Evolutionary conservation across 2,797 vertebrate species (phyloP).

Genomic region (Pangasius sanitwongsei): DNA sequence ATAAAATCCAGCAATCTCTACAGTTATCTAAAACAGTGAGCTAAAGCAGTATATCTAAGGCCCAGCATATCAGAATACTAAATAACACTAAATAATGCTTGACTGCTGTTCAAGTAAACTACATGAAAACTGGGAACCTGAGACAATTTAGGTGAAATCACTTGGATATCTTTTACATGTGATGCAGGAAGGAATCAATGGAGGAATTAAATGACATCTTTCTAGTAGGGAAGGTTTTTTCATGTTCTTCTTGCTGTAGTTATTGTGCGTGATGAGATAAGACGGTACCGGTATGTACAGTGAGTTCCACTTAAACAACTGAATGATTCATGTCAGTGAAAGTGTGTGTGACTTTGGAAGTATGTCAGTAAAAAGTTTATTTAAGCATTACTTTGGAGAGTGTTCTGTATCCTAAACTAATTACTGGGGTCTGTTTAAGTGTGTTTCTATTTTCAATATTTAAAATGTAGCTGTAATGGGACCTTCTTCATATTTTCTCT

Average conservation of each 20-base stretch:
- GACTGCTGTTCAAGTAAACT: neutral
- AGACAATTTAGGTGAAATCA: neutral
- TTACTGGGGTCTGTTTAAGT: neutral
- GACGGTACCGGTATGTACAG: neutral
- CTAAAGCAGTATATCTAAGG: neutral
- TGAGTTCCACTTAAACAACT: conserved; percentile 12
- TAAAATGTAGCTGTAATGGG: neutral
- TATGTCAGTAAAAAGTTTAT: conserved; percentile 8
- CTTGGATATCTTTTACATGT: neutral
- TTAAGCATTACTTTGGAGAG: neutral
- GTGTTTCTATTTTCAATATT: neutral
- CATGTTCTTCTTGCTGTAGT: neutral
- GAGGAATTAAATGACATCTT: neutral
- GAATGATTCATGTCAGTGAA: neutral
- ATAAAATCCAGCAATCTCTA: neutral
- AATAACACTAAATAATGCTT: neutral
- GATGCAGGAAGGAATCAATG: neutral
- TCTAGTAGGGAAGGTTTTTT: neutral
- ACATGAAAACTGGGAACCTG: neutral
- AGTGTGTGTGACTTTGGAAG: neutral
- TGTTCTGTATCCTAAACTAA: neutral
- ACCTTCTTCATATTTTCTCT: neutral
- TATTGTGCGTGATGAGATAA: neutral
- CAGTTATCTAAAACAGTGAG: neutral
- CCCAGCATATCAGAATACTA: neutral